Percentiles rank a stretch among this genome's conserved stretches.
These are phyloP conservation scores for Peromyscus leucopus DNA, from an alignment of 2,113 vertebrate genomes.

Conservation along the genomic window DNA sequence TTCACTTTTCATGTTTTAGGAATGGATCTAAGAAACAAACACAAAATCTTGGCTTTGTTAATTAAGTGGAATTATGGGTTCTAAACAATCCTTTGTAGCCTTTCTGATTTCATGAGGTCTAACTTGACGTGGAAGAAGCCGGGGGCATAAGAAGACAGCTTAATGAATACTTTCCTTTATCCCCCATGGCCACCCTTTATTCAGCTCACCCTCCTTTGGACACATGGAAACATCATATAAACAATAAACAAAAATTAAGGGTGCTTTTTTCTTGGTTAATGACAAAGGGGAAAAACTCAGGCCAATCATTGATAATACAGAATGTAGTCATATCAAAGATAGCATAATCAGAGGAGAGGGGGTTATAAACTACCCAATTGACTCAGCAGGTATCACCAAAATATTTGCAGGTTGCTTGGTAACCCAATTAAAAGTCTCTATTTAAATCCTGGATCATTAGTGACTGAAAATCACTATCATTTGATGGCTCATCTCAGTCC, in stretches of 20 bases:
- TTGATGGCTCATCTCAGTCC: slow-evolving; percentile 82
- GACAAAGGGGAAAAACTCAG: slow-evolving; percentile 57
- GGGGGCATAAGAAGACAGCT: slow-evolving; percentile 43
- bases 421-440: slow-evolving; percentile 84
- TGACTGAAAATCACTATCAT: slow-evolving; percentile 84
- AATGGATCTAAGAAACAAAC: slow-evolving; percentile 79
- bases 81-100: slow-evolving; percentile 57
- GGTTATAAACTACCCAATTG: slow-evolving; percentile 79
- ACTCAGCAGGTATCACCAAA: slow-evolving; percentile 84
- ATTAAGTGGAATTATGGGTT: slow-evolving; percentile 78
- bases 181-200: slow-evolving; percentile 50
- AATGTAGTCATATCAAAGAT: slow-evolving; percentile 77
- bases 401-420: slow-evolving; percentile 85
- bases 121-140: slow-evolving; percentile 71
- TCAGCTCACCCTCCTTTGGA: slow-evolving; percentile 37
- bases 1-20: slow-evolving; percentile 79
- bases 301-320: slow-evolving; percentile 69
- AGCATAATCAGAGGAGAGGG: slow-evolving; percentile 79
- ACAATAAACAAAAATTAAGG: slow-evolving; percentile 63
- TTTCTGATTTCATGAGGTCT: slow-evolving; percentile 81
- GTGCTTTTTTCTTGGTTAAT: slow-evolving; percentile 68
- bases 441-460: slow-evolving; percentile 84
- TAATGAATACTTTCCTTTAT: slow-evolving; percentile 69
- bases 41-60: slow-evolving; percentile 79
- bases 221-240: slow-evolving; percentile 66